Evolutionary conservation across 2,797 vertebrate genomes (phyloP), one percentile per base, ranked within the genome.

Genomic region (Sciaenops ocellatus): DNA sequence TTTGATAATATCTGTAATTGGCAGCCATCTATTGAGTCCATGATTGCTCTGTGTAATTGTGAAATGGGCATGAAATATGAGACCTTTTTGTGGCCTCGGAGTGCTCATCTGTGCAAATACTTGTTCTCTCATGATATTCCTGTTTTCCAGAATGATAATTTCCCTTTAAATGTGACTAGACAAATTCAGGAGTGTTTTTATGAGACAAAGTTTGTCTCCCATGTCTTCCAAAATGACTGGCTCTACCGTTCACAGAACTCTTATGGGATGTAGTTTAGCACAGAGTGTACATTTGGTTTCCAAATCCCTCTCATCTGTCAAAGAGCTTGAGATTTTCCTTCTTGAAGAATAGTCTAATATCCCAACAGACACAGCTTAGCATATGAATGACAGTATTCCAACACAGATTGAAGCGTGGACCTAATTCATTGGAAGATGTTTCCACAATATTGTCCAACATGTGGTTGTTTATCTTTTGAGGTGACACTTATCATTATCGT

Each of bases 291-390:
- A 38, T 64, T 74, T 66, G 24, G 46, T 69, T 50, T 69, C 52
- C 62, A 77, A 67, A 69, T 73, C 48, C 24, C 56, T 41, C 34
- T 71, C 65, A 83, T 78, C 77, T 69, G 47, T 88, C 79, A 76
- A 26, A 79, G 54, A 63, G 42, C 17, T 51, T 65, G 26, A 74
- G 26, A 60, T 52, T 82, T 66, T 73, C 30, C 52, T 50, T 81
- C 24, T 69, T 54, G 54, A 71, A 59, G 34, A 69, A 51, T 6
- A 24, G 65, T 69, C 26, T 42, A 70, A 68, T 61, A 24, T 69
- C 34, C 68, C 55, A 63, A 3, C 17, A 78, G 47, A 64, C 71
- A 41, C 26, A 42, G 44, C 7, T 71, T 30, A 64, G 73, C 24
- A 51, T 18, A 47, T 48, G 56, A 61, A 79, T 38, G 38, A 64